Evolutionary conservation across 2,888 invertebrate species (phyloP), one percentile per base, ranked within the genome.

Genomic region (Netelia fuscicornis): DNA sequence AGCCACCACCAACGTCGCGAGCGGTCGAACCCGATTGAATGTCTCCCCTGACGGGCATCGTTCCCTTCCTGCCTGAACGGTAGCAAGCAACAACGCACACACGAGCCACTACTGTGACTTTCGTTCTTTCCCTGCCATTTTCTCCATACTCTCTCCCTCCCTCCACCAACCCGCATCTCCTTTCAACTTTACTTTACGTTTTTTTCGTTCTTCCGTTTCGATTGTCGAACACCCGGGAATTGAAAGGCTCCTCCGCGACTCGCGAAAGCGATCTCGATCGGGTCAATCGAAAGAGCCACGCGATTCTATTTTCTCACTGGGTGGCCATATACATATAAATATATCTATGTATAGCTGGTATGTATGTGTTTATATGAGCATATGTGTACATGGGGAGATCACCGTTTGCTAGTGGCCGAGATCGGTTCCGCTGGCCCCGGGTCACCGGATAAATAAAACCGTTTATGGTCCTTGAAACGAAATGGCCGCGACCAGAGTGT

Each of bases 1-100:
- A 74, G 25, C 62, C 65, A 65, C 81, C 25, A 65, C 42, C 56
- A 25, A 67, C 67, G 48, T 67, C 60, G 70, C 52, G 90, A 91
- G 90, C 89, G 91, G 89, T 90, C 91, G 90, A 91, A 91, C 74
- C 74, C 92, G 92, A 92, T 92, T 92, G 92, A 93, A 93, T 93
- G 93, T 93, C 92, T 93, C 93, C 93, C 93, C 90, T 90, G 93
- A 91, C 93, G 93, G 91, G 90, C 90, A 91, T 93, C 90, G 90
- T 87, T 88, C 72, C 64, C 78, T 76, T 62, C 62, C 80, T 20
- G 77, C 64, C 74, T 30, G 78, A 80, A 78, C 77, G 9, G 48
- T 10, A 72, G 80, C 75, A 23, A 75, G 11, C 20, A 64, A 62
- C 17, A 62, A 52, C n/a, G 54, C 65, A 81, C 54, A 72, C 54